These are phyloP conservation scores for Pandion haliaetus DNA, from an alignment of 2,113 vertebrate genomes.

Conservation along the genomic window DNA sequence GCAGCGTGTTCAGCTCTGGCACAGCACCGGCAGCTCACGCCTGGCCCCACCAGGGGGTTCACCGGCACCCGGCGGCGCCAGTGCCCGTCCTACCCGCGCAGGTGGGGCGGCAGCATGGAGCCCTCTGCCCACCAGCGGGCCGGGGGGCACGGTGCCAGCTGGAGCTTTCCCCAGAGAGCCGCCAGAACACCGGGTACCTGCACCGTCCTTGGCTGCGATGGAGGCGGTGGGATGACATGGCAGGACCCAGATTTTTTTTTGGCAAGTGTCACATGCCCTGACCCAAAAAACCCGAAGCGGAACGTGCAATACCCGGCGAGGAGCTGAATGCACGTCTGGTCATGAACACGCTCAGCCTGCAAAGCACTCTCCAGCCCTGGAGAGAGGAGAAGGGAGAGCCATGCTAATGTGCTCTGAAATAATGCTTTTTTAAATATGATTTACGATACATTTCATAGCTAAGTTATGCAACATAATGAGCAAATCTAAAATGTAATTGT, in stretches of 20 bases:
- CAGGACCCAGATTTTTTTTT: not conserved
- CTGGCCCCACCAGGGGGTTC: not conserved
- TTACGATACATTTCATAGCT: not conserved
- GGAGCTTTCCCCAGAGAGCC: not conserved
- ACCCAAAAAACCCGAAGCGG: not conserved
- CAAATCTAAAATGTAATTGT: constrained; percentile 58
- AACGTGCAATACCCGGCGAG: not conserved
- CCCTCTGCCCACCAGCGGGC: not conserved
- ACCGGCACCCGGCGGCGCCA: accelerated
- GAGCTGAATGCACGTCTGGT: not conserved
- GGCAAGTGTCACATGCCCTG: not conserved
- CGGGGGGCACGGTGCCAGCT: not conserved
- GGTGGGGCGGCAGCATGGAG: not conserved
- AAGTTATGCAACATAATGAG: constrained; percentile 56
- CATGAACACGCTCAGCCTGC: not conserved
- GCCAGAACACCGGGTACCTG: not conserved
- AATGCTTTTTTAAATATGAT: constrained; percentile 38
- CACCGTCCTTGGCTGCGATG: not conserved
- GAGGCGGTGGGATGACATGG: not conserved
- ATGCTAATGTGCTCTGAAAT: not conserved
- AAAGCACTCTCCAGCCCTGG: not conserved
- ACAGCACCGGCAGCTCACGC: not conserved
- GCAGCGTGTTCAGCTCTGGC: not conserved
- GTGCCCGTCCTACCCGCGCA: not conserved
- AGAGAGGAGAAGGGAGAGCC: not conserved